Evolutionary conservation across 35 echinoderm and acorn worm genomes (phyloP).

Genomic region (Apostichopus parvimensis): DNA sequence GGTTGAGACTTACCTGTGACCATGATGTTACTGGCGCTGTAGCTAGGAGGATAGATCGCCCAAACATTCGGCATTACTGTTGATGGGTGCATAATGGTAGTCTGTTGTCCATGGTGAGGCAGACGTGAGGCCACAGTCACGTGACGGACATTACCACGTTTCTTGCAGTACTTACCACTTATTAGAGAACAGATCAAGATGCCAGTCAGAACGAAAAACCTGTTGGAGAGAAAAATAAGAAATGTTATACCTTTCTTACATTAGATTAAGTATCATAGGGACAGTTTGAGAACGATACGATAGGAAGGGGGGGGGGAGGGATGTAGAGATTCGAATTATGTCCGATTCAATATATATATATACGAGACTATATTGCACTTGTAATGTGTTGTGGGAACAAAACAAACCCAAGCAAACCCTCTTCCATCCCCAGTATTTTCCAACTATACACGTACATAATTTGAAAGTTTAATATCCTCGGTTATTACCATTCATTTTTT

Average conservation of each 20-base stretch:
- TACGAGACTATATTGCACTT: no score
- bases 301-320: no score
- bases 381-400: no score
- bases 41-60: conserved; percentile 35
- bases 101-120: background rate
- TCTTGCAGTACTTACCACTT: conserved; percentile 42
- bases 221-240: background rate
- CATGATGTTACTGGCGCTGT: conserved; percentile 20
- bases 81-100: conserved; percentile 31
- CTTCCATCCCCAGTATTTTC: no score
- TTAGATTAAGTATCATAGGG: no score
- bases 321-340: no score
- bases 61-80: conserved; percentile 23
- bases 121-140: conserved; percentile 9
- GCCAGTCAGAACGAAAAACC: conserved; percentile 39
- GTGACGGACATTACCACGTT: conserved; percentile 27
- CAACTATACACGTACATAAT: no score
- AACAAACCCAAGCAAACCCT: no score
- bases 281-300: no score
- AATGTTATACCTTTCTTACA: background rate
- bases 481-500: no score
- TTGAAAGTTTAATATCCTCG: no score
- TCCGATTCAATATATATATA: no score
- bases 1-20: conserved; percentile 10
- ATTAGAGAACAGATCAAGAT: conserved; percentile 28